phyloP scores from a whole-genome alignment of 1,140 invertebrate species.

The Homalodisca vitripennis region DNA sequence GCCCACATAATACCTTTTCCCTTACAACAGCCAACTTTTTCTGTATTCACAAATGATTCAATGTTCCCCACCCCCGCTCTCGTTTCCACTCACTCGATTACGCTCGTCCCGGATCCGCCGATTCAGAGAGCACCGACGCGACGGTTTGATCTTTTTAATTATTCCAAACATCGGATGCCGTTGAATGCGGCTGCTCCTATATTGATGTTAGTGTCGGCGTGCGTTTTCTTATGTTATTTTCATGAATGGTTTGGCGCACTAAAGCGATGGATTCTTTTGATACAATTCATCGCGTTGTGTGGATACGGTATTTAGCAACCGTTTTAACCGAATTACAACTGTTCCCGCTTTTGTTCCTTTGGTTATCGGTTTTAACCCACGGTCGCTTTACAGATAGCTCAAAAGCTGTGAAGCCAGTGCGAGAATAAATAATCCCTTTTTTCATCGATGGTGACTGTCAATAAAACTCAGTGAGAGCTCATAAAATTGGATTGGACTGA shows the following conservation, averaged over 20 bases:
- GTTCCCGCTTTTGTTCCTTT: constrained; percentile 5
- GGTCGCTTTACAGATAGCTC: too few species aligned
- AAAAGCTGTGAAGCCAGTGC: too few species aligned
- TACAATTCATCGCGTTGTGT: background rate
- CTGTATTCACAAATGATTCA: too few species aligned
- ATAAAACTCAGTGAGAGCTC: too few species aligned
- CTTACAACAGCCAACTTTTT: too few species aligned
- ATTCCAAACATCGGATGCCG: constrained; percentile 2
- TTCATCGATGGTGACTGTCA: too few species aligned
- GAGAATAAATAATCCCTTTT: too few species aligned
- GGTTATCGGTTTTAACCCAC: too few species aligned
- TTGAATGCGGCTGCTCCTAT: background rate
- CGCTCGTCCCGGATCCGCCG: too few species aligned
- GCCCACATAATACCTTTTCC: too few species aligned
- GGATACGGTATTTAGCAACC: background rate
- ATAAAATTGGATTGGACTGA: too few species aligned
- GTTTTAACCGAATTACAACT: background rate
- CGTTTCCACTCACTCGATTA: too few species aligned
- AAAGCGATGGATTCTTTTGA: constrained; percentile 20
- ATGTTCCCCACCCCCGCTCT: background rate
- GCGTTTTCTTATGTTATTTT: constrained; percentile 17
- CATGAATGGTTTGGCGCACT: background rate
- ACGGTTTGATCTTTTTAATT: constrained; percentile 11
- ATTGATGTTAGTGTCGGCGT: background rate
- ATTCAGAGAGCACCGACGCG: background rate